Evolutionary conservation across 2,797 vertebrate species (phyloP).

Genomic region (Natrix natrix): DNA sequence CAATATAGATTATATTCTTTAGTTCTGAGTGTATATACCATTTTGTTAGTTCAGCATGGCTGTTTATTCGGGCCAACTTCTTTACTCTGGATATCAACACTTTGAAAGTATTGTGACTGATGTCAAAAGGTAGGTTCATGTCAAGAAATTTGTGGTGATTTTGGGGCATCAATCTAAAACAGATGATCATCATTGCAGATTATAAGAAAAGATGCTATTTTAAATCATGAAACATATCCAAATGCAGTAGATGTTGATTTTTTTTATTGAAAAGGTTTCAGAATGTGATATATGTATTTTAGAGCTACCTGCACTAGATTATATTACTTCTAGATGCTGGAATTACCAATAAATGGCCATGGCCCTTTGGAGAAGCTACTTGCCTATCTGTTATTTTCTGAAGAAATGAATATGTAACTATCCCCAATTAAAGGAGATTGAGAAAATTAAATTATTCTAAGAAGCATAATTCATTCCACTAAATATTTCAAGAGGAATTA

Average conservation of each 20-base stretch:
- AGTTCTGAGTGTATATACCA: neutral
- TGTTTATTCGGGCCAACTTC: neutral
- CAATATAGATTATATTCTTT: neutral
- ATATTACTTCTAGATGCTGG: neutral
- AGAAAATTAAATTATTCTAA: neutral
- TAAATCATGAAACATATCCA: neutral
- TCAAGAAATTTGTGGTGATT: neutral
- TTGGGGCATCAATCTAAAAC: neutral
- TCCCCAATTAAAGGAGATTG: neutral
- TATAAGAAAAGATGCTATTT: neutral
- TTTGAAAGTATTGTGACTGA: neutral
- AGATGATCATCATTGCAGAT: neutral
- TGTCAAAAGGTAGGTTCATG: neutral
- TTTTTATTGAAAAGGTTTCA: neutral
- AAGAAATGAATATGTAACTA: neutral
- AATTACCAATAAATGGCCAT: neutral
- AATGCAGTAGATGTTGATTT: neutral
- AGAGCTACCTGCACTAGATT: neutral
- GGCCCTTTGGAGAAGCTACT: constrained; percentile 31
- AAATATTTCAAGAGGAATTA: neutral
- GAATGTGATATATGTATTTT: neutral
- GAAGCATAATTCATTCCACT: neutral
- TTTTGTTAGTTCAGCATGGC: neutral
- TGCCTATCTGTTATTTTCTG: neutral
- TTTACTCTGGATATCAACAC: neutral